These are phyloP conservation scores for Caradrina kadenii DNA, from an alignment of 2,888 invertebrate genomes.

Conservation along the genomic window DNA sequence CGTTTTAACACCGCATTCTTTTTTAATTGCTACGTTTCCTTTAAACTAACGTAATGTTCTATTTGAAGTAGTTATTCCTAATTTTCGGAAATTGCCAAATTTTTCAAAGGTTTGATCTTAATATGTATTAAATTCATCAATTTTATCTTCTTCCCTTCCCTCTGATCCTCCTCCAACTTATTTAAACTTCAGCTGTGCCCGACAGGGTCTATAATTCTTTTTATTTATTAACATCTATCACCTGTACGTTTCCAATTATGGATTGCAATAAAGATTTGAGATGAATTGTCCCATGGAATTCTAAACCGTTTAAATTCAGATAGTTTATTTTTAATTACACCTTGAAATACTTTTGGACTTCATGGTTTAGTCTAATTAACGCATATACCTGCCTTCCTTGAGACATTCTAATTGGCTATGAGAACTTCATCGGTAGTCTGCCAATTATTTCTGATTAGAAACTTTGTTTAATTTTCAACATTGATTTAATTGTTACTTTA, in stretches of 20 bases:
- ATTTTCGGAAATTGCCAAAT: neutral
- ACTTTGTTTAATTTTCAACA: neutral
- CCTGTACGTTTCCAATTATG: too few relatives aligned
- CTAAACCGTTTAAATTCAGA: neutral
- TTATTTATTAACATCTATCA: too few relatives aligned
- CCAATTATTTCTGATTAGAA: neutral
- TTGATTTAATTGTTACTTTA: neutral
- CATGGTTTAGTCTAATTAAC: constrained; percentile 16
- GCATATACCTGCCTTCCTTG: constrained; percentile 14
- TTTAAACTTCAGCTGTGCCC: too few relatives aligned
- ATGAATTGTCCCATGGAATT: neutral
- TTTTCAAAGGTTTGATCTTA: neutral
- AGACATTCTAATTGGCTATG: constrained; percentile 25
- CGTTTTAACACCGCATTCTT: constrained; percentile 33
- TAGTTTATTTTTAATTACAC: neutral
- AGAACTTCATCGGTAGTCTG: constrained; percentile 6
- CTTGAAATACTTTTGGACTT: neutral
- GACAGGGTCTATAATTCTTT: too few relatives aligned
- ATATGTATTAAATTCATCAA: neutral
- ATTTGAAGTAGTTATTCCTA: neutral
- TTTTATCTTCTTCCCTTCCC: too few relatives aligned
- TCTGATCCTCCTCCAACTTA: too few relatives aligned
- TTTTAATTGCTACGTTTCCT: constrained; percentile 41
- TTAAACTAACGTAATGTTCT: neutral
- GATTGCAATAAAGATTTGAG: too few relatives aligned